Evolutionary conservation across 2,113 vertebrate genomes (phyloP).

Genomic region (Ageneiosus marmoratus): DNA sequence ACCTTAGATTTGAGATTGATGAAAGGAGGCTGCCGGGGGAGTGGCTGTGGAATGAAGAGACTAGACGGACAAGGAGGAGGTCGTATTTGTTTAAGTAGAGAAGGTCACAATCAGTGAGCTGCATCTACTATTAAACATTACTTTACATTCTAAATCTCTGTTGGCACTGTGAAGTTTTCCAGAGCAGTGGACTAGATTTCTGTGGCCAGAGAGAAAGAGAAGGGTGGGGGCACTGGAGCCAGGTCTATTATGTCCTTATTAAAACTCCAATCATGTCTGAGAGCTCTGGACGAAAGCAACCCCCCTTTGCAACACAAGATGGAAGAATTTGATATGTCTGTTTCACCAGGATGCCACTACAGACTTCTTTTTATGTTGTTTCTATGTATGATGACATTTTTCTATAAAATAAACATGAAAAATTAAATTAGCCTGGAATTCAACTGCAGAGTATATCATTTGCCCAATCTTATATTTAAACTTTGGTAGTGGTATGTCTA

Average conservation of each 20-base stretch:
- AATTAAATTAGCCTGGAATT: constrained; percentile 6
- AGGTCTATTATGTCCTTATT: constrained; percentile 57
- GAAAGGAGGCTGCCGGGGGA: constrained; percentile 34
- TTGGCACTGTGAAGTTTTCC: constrained; percentile 48
- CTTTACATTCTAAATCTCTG: constrained; percentile 41
- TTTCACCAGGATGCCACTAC: constrained; percentile 42
- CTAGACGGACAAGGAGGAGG: constrained; percentile 21
- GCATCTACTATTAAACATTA: constrained; percentile 47
- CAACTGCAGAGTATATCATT: background rate
- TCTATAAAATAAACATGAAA: constrained; percentile 17
- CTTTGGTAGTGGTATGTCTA: background rate
- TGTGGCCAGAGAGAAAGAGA: constrained; percentile 43
- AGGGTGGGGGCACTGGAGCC: constrained; percentile 49
- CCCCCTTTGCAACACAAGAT: constrained; percentile 28
- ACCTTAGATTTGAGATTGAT: constrained; percentile 36
- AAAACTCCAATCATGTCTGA: constrained; percentile 57
- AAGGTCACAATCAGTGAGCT: constrained; percentile 46
- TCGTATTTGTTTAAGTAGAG: constrained; percentile 43
- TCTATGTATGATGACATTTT: constrained; percentile 29
- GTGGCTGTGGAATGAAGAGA: constrained; percentile 13
- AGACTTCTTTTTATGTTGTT: constrained; percentile 31
- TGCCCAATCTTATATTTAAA: background rate
- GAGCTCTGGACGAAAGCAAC: constrained; percentile 49
- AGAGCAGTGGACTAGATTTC: constrained; percentile 54
- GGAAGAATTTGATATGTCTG: constrained; percentile 44